These are phyloP conservation scores for Phalacrocorax pelagicus DNA, from an alignment of 2,113 vertebrate species.

Conservation along the genomic window DNA sequence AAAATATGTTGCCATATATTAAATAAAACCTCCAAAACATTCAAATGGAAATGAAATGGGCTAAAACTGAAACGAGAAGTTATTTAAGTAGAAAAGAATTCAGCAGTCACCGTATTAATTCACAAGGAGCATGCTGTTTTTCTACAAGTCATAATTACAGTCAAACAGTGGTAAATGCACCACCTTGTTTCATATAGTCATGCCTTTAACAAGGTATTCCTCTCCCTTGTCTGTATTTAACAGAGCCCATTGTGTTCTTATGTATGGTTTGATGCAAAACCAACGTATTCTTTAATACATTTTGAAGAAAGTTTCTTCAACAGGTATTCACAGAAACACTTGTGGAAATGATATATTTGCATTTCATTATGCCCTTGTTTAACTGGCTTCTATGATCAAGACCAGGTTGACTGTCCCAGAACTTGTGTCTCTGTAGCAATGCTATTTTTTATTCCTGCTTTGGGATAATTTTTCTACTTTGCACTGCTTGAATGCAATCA, in stretches of 20 bases:
- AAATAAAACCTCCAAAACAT: background rate
- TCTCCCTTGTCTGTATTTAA: slow-evolving; percentile 19
- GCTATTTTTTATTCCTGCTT: background rate
- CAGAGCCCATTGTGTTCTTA: background rate
- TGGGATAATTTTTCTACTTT: background rate
- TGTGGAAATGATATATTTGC: slow-evolving; percentile 4
- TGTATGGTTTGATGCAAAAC: background rate
- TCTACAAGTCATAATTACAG: background rate
- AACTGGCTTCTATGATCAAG: background rate
- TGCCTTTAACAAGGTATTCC: background rate
- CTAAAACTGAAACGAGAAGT: background rate
- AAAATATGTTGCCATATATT: background rate
- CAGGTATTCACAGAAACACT: background rate
- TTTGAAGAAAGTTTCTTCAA: background rate
- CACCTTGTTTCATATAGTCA: background rate
- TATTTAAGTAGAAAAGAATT: background rate
- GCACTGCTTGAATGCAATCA: background rate
- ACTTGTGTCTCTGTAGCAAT: background rate
- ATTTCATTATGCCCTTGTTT: background rate
- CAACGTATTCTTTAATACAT: background rate
- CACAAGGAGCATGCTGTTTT: background rate
- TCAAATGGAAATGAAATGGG: background rate
- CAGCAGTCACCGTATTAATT: background rate
- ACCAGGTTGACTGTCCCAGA: background rate
- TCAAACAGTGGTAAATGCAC: background rate